A percentile compares a stretch with the other conserved stretches of the same genome.
Evolutionary conservation across 2,797 vertebrate genomes (phyloP).

Genomic region (Telmatherina bonti): DNA sequence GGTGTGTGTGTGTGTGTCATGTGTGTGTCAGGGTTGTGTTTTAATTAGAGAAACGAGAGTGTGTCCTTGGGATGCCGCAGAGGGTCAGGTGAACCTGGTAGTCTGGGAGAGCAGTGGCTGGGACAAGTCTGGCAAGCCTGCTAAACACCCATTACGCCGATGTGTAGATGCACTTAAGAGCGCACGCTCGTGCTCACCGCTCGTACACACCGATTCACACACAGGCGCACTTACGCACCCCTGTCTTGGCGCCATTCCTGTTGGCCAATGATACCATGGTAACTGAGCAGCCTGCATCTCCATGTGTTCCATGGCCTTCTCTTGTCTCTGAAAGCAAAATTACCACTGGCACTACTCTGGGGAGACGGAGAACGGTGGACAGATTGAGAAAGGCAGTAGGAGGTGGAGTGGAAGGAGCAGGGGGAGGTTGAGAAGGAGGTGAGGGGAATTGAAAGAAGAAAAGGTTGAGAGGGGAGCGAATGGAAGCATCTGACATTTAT

Average conservation of each 20-base stretch:
- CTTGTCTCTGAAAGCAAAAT: constrained; percentile 68
- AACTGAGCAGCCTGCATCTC: constrained; percentile 70
- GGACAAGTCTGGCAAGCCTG: constrained; percentile 75
- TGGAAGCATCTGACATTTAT: constrained; percentile 77
- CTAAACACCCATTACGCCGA: constrained; percentile 82
- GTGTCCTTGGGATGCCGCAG: constrained; percentile 82
- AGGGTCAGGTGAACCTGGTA: constrained; percentile 80
- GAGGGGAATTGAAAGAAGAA: constrained; percentile 70
- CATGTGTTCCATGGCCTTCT: constrained; percentile 66
- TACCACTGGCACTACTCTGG: constrained; percentile 63
- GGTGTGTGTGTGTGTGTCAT: constrained; percentile 46
- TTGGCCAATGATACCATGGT: constrained; percentile 67
- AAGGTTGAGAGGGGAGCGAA: constrained; percentile 72
- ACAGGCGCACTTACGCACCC: constrained; percentile 25
- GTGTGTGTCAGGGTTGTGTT: constrained; percentile 78
- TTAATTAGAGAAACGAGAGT: constrained; percentile 84
- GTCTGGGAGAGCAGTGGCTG: constrained; percentile 67
- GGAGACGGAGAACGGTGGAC: constrained; percentile 60
- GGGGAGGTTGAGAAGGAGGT: constrained; percentile 65
- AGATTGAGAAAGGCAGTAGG: constrained; percentile 63
- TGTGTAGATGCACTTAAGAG: constrained; percentile 57
- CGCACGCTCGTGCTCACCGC: constrained; percentile 16
- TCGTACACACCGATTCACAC: constrained; percentile 45
- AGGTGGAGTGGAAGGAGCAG: constrained; percentile 71
- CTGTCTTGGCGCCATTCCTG: constrained; percentile 67